A percentile compares a stretch with the other conserved stretches of the same genome.
These are phyloP conservation scores for Eulemur coronatus DNA, from an alignment of 2,797 vertebrate genomes.

Conservation along the genomic window DNA sequence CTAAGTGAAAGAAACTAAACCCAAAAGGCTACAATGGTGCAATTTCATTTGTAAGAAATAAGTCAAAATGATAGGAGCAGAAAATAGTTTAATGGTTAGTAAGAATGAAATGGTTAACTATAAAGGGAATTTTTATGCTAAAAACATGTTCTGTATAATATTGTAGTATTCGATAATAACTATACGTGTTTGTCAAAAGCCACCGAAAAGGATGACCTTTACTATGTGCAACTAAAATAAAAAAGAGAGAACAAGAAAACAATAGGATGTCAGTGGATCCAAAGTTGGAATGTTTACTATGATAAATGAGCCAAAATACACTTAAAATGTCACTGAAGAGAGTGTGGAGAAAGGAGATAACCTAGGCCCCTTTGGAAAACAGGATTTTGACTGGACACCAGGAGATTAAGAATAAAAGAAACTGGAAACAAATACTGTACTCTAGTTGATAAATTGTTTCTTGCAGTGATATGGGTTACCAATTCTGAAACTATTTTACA, in stretches of 20 bases:
- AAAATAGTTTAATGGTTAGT: neutral
- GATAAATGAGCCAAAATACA: neutral
- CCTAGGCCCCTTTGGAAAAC: neutral
- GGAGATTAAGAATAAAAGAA: neutral
- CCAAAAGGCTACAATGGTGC: rapidly evolving
- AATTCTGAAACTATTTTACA: neutral
- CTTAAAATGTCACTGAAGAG: neutral
- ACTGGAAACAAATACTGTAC: neutral
- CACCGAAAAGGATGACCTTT: neutral
- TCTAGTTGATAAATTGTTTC: neutral
- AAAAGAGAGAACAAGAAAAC: neutral
- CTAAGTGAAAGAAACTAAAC: neutral
- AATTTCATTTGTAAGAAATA: neutral
- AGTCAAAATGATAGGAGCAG: neutral
- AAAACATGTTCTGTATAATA: neutral
- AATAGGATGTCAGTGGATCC: neutral
- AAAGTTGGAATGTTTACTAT: neutral
- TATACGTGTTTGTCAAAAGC: neutral
- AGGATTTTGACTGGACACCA: neutral
- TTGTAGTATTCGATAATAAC: too few species aligned
- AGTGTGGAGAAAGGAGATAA: rapidly evolving
- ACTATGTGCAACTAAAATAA: neutral
- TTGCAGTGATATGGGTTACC: neutral
- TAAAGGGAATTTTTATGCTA: neutral
- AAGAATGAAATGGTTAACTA: neutral